These are phyloP conservation scores for Elaeidobius kamerunicus DNA, from an alignment of 2,888 invertebrate species.

Conservation along the genomic window DNA sequence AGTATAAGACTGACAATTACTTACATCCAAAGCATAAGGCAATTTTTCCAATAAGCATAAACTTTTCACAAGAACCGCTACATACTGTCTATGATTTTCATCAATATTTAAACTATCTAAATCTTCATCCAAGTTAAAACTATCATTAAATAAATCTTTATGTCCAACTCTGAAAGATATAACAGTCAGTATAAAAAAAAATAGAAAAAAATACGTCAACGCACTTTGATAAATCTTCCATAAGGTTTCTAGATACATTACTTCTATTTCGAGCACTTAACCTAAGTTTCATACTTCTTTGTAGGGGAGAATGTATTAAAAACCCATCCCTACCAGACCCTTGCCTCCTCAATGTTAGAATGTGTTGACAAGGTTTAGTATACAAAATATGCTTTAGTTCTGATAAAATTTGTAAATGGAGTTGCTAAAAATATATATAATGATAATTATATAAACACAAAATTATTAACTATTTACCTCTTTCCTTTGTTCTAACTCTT, in stretches of 20 bases:
- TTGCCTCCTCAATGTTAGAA: constrained; percentile 55
- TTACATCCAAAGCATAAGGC: constrained; percentile 80
- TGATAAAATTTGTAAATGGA: constrained; percentile 65
- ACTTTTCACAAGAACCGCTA: constrained; percentile 81
- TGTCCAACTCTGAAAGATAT: constrained; percentile 37
- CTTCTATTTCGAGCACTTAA: constrained; percentile 57
- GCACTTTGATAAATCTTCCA: constrained; percentile 46
- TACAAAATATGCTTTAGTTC: constrained; percentile 74
- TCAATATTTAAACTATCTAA: constrained; percentile 58
- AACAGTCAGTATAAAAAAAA: background rate
- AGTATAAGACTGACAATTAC: too few species aligned
- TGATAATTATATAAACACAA: background rate
- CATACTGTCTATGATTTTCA: constrained; percentile 64
- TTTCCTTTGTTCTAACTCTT: constrained; percentile 68
- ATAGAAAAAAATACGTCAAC: background rate
- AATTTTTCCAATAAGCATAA: constrained; percentile 79
- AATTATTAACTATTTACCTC: constrained; percentile 49
- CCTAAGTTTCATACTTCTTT: constrained; percentile 56
- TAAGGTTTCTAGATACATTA: constrained; percentile 55
- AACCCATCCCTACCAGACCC: constrained; percentile 57
- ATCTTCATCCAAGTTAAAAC: constrained; percentile 57
- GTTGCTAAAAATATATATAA: constrained; percentile 51
- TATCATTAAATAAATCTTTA: constrained; percentile 36
- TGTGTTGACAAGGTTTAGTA: constrained; percentile 47
- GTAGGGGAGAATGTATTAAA: constrained; percentile 52